A percentile compares a stretch with the other conserved stretches of the same genome.
These are phyloP conservation scores for Podarcis siculus DNA, from an alignment of 2,797 vertebrate genomes.

Conservation along the genomic window DNA sequence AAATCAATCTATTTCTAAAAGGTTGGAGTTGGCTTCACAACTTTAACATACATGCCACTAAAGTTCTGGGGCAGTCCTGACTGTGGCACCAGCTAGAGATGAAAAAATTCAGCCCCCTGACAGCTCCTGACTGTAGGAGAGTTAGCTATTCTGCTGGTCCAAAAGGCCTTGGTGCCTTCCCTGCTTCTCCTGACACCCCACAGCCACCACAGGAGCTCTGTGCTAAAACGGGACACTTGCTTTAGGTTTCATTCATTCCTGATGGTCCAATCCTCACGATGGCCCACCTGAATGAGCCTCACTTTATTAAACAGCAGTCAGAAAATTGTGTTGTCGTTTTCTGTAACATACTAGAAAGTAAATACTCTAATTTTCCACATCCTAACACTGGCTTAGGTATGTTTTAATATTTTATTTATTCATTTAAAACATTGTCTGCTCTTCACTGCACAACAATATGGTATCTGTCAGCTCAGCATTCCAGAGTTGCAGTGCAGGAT, in stretches of 20 bases:
- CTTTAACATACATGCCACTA: neutral
- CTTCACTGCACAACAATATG: too few relatives aligned
- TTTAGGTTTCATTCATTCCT: neutral
- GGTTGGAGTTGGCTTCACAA: neutral
- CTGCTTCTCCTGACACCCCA: too few relatives aligned
- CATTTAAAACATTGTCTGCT: too few relatives aligned
- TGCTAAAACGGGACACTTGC: too few relatives aligned
- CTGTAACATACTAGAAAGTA: neutral
- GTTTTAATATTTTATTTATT: too few relatives aligned
- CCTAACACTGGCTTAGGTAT: neutral
- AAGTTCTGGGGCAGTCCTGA: neutral
- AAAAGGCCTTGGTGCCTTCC: neutral
- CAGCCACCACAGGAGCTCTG: too few relatives aligned
- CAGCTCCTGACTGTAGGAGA: neutral
- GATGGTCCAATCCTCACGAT: neutral
- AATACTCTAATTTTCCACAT: constrained; percentile 8
- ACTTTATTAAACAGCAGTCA: neutral
- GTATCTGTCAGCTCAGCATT: neutral
- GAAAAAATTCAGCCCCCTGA: neutral
- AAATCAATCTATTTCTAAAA: neutral
- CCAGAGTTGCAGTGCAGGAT: neutral
- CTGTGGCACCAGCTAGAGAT: neutral
- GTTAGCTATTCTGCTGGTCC: neutral
- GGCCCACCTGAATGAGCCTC: neutral
- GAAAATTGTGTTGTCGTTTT: constrained; percentile 15